phyloP scores from a whole-genome alignment of 2,797 vertebrate species.

The Chiloscyllium punctatum region DNA sequence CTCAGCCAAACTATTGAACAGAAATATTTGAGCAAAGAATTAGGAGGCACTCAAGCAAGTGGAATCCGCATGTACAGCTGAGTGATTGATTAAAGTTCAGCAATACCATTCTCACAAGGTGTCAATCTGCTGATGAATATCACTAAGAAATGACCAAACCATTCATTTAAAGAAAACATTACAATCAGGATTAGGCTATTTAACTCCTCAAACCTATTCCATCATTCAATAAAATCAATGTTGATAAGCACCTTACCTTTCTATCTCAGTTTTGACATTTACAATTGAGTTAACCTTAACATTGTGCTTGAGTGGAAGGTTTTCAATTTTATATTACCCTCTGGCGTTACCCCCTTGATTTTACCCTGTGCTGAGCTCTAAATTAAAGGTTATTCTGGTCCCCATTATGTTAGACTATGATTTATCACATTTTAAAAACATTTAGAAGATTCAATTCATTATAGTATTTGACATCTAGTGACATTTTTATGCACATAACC shows the following conservation, averaged over 20 bases:
- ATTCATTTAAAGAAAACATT: background rate
- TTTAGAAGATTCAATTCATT: too few relatives aligned
- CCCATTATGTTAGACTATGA: background rate
- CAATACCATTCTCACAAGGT: background rate
- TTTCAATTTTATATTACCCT: background rate
- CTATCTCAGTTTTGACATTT: background rate
- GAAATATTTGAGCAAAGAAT: background rate
- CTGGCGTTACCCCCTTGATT: background rate
- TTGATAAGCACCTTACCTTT: background rate
- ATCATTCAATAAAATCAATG: background rate
- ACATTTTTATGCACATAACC: background rate
- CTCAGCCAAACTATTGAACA: background rate
- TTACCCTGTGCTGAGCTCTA: background rate
- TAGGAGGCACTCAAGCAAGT: background rate
- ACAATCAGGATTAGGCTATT: background rate
- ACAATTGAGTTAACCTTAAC: background rate
- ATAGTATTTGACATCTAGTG: background rate
- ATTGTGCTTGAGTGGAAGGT: background rate
- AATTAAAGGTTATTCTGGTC: background rate
- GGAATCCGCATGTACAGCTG: background rate
- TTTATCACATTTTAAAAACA: background rate
- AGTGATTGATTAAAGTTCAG: background rate
- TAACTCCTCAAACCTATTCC: background rate
- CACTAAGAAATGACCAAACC: background rate
- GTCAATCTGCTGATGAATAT: background rate